Percentiles rank a stretch among this genome's conserved stretches.
These are phyloP conservation scores for Ophion costatus DNA, from an alignment of 2,888 invertebrate species.

Conservation along the genomic window DNA sequence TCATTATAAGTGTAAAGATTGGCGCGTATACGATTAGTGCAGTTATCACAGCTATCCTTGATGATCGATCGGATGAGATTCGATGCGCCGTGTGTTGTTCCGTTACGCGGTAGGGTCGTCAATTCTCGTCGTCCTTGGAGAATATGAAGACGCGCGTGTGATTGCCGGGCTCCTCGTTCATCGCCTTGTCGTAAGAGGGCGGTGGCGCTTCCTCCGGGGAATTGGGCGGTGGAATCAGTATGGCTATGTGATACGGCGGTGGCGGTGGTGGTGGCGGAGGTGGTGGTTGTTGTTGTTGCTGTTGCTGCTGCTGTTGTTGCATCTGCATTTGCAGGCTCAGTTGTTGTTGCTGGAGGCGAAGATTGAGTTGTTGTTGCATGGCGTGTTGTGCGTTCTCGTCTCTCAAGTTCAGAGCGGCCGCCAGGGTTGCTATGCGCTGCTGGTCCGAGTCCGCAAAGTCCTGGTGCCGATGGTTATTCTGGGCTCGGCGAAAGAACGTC, in stretches of 20 bases:
- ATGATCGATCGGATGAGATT: constrained; percentile 27
- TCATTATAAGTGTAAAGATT: constrained; percentile 15
- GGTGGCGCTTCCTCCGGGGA: constrained; percentile 86
- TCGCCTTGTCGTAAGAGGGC: constrained; percentile 90
- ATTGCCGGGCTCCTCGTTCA: constrained; percentile 80
- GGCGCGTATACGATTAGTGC: constrained; percentile 22
- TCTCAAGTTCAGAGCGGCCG: constrained; percentile 67
- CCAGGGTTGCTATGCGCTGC: constrained; percentile 72
- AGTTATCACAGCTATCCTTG: constrained; percentile 55
- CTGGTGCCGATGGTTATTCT: constrained; percentile 67
- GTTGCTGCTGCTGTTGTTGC: constrained; percentile 67
- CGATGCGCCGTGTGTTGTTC: constrained; percentile 21
- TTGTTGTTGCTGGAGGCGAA: constrained; percentile 29
- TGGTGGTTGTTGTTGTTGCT: constrained; percentile 76
- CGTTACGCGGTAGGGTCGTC: not conserved
- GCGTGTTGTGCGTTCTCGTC: constrained; percentile 45
- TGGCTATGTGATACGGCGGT: constrained; percentile 94
- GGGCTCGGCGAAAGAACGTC: constrained; percentile 75
- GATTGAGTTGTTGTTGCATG: constrained; percentile 36
- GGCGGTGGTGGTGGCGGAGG: constrained; percentile 84
- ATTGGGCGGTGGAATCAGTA: constrained; percentile 87
- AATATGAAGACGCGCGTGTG: constrained; percentile 57
- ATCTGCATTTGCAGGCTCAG: constrained; percentile 66
- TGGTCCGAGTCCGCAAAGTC: constrained; percentile 71
- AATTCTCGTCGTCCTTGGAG: constrained; percentile 52